These are phyloP conservation scores for Crypturellus tataupa DNA, from an alignment of 2,797 vertebrate species.

Conservation along the genomic window DNA sequence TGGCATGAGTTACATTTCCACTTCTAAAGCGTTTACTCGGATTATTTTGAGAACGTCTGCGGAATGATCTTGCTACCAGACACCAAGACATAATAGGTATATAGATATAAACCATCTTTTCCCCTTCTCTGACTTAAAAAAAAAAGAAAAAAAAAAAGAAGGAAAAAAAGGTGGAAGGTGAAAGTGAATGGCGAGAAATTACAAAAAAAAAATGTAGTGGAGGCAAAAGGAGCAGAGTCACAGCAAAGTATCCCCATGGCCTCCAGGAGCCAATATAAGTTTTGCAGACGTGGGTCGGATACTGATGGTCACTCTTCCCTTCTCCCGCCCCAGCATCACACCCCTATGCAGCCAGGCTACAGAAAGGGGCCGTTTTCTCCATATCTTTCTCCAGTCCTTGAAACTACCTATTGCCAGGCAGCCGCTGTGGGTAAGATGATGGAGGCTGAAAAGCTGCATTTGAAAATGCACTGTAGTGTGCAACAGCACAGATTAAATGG, in stretches of 20 bases:
- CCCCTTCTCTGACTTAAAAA: background rate
- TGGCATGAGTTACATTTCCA: background rate
- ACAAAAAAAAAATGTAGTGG: background rate
- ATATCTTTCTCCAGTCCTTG: background rate
- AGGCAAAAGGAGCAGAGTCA: background rate
- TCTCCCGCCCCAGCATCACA: background rate
- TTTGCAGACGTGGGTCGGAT: background rate
- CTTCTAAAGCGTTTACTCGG: slow-evolving; percentile 1
- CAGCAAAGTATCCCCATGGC: background rate
- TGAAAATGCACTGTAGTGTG: background rate
- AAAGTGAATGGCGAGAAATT: background rate
- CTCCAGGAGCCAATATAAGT: background rate
- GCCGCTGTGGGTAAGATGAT: accelerated
- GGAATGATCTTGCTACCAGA: slow-evolving; percentile 38
- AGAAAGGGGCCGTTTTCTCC: background rate
- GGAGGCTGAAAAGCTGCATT: background rate
- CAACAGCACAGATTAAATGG: background rate
- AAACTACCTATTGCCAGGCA: background rate
- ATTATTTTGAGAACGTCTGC: slow-evolving; percentile 63
- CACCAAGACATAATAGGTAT: background rate
- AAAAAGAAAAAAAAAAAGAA: background rate
- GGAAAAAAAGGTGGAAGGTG: background rate
- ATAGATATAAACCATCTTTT: background rate
- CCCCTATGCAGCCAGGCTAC: background rate
- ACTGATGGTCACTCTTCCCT: background rate